Evolutionary conservation across 2,797 vertebrate genomes (phyloP), one percentile per base, ranked within the genome.

Genomic region (Spinus olivaceus): DNA sequence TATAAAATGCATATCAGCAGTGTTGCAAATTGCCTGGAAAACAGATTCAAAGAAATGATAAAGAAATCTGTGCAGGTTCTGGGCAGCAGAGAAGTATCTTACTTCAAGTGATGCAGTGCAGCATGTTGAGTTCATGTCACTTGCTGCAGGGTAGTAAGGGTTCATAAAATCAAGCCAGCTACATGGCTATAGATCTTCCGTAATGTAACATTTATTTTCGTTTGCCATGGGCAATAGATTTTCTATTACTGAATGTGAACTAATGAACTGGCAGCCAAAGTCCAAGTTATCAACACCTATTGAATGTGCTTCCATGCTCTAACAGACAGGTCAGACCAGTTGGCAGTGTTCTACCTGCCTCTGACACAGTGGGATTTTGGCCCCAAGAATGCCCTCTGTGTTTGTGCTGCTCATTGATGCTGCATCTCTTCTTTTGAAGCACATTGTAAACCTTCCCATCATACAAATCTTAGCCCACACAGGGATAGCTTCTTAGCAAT

Each of bases 161-260:
- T 63, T 89, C 85, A 78, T 91, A 83, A 95, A 93, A 91, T 71
- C 71, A 85, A 92, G 44, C 15, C 41, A 78, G 50, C 70, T 66
- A 25, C 60, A 51, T 44, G 77, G 54, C 61, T 88, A 72, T 93
- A 89, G 67, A 85, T 93, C 61, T 54, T 57, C 69, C 47, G 49
- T 66, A 69, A 81, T 14, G 37, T 80, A 90, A 47, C 54, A 51
- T 81, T 77, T 86, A 22, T 86, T 95, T 95, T 94, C 57, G 30
- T 67, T 85, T 87, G 79, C 72, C 88, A 30, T 17, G 61, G 50
- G 79, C 79, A 83, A 83, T 81, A 83, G 76, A 78, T 96, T 94
- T 94, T 86, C 76, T 83, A 23, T 86, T 92, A 86, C 39, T 81
- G 65, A 76, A 70, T 35, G 32, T 63, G 84, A 90, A 66, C 72